Conservation (phyloP, 2,797 vertebrate genomes). For the Falco cherrug region DNA sequence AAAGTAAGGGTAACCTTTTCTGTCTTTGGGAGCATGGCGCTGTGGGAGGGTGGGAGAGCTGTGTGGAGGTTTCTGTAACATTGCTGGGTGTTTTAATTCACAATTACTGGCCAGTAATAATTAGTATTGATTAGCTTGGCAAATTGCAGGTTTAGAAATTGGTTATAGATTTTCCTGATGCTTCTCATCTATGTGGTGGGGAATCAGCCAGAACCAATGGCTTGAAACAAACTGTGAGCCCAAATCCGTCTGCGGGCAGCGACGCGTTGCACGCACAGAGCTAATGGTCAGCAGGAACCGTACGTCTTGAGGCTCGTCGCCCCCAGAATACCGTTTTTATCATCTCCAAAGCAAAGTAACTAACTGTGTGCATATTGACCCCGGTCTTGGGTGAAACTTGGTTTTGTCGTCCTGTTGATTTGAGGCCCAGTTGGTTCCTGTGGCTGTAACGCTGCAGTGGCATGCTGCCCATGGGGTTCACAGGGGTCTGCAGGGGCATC, state of each 20-base stretch:
- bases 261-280: background rate
- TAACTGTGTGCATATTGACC: background rate
- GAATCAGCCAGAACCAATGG: conserved; percentile 43
- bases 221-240: background rate
- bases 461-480: rapidly evolving
- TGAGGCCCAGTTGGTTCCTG: rapidly evolving
- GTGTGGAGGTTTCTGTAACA: conserved; percentile 32
- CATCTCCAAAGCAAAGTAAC: background rate
- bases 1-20: background rate
- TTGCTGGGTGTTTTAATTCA: conserved; percentile 41
- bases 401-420: background rate
- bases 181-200: background rate
- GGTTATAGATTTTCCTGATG: conserved; percentile 63
- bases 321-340: background rate
- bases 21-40: rapidly evolving
- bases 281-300: background rate
- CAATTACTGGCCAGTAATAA: conserved; percentile 63
- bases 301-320: background rate
- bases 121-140: conserved; percentile 61
- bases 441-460: rapidly evolving
- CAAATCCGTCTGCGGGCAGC: background rate
- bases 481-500: background rate
- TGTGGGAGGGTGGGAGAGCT: background rate
- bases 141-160: conserved; percentile 67
- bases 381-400: background rate